Evolutionary conservation across 1,140 invertebrate genomes (phyloP).

Genomic region (Pogonomyrmex californicus): DNA sequence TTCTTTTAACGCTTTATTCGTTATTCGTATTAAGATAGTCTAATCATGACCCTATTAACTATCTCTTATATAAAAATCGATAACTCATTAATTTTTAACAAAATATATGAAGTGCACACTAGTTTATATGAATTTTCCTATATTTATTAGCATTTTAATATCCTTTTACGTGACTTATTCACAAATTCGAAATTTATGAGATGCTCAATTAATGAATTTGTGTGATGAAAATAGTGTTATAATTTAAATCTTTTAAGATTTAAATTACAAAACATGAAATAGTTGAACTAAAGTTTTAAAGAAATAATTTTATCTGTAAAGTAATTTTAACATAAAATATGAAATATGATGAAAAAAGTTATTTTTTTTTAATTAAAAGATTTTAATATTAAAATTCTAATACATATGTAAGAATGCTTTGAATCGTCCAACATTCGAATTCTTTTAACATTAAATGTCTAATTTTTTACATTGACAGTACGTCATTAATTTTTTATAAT

Average conservation of each 20-base stretch:
- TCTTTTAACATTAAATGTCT: not conserved
- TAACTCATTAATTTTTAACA: conserved; percentile 46
- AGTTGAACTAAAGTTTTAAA: not conserved
- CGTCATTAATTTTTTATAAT: not conserved
- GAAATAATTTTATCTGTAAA: conserved; percentile 8
- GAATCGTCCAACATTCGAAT: not conserved
- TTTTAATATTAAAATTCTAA: not conserved
- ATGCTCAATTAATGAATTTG: not conserved
- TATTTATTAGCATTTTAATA: conserved; percentile 47
- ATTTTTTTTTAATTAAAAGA: not conserved
- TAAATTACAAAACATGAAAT: not conserved
- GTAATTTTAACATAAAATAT: not conserved
- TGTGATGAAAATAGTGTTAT: not conserved
- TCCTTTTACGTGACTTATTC: conserved; percentile 3
- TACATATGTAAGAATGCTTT: not conserved
- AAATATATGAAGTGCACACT: not conserved
- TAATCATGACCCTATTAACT: not conserved
- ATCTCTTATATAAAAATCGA: conserved; percentile 24
- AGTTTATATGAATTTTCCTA: conserved; percentile 16
- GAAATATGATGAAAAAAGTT: not conserved
- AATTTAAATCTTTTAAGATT: not conserved
- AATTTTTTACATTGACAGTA: not conserved
- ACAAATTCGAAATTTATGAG: conserved; percentile 14
- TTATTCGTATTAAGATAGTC: conserved; percentile 13
- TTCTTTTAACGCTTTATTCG: not conserved